Conservation (phyloP, 2,797 vertebrate species). For the Anguilla anguilla region DNA sequence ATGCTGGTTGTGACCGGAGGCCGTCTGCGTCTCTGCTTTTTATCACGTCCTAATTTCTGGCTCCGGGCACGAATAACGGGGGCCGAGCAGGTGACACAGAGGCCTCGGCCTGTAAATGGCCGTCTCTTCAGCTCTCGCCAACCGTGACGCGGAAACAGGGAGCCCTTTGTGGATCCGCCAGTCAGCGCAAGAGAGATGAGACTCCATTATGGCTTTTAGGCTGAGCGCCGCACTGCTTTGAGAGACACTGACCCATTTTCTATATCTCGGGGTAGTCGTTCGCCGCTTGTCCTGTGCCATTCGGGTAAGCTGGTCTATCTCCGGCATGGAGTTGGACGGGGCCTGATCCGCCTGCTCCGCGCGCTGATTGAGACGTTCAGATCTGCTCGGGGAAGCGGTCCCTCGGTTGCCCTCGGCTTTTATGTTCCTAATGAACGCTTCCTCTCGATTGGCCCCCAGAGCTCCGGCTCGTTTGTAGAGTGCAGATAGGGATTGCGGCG, state of each 20-base stretch:
- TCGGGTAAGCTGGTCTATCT: neutral
- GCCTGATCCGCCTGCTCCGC: neutral
- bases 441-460: neutral
- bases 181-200: neutral
- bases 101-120: neutral
- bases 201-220: neutral
- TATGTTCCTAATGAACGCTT: neutral
- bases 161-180: neutral
- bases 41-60: neutral
- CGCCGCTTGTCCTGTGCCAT: neutral
- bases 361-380: neutral
- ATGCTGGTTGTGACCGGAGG: neutral
- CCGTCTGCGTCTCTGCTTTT: neutral
- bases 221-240: neutral
- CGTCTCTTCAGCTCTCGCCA: neutral
- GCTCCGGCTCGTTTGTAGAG: neutral
- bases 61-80: neutral
- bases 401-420: neutral
- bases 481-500: neutral
- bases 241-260: neutral
- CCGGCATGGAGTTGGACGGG: neutral
- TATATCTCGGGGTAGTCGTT: neutral
- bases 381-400: neutral
- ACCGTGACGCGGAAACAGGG: neutral
- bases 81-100: conserved; percentile 2